Conservation (phyloP, 2,888 invertebrate species). For the Drosophila subsilvestris region DNA sequence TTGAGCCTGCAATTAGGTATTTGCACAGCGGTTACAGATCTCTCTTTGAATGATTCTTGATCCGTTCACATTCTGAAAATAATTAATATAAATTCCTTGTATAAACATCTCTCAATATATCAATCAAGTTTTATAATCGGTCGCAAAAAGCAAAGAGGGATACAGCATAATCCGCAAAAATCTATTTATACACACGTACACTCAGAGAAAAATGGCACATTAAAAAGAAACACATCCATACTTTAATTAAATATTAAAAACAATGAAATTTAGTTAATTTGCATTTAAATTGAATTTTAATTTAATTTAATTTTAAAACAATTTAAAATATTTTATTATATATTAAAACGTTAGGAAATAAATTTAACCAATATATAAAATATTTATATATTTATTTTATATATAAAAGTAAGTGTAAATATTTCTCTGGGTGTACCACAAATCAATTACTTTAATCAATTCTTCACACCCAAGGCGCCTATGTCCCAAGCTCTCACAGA, state of each 20-base stretch:
- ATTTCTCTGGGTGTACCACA: conserved; percentile 25
- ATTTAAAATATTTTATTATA: too few relatives aligned
- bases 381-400: too few relatives aligned
- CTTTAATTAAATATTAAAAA: too few relatives aligned
- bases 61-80: neutral
- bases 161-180: conserved; percentile 33
- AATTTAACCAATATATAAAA: too few relatives aligned
- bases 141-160: neutral
- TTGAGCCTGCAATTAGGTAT: conserved; percentile 20
- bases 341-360: too few relatives aligned
- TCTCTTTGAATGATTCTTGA: conserved; percentile 10
- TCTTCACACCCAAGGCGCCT: conserved; percentile 56
- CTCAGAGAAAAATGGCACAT: neutral
- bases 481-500: conserved; percentile 20
- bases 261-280: too few relatives aligned
- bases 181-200: neutral
- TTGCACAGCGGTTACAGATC: conserved; percentile 12
- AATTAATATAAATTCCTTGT: neutral
- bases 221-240: too few relatives aligned
- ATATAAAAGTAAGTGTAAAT: too few relatives aligned
- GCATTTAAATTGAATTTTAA: too few relatives aligned
- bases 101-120: conserved; percentile 7
- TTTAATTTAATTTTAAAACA: too few relatives aligned
- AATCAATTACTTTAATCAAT: conserved; percentile 77
- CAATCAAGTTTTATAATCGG: conserved; percentile 22